These are phyloP conservation scores for Columbina picui DNA, from an alignment of 2,113 vertebrate genomes.

Conservation along the genomic window DNA sequence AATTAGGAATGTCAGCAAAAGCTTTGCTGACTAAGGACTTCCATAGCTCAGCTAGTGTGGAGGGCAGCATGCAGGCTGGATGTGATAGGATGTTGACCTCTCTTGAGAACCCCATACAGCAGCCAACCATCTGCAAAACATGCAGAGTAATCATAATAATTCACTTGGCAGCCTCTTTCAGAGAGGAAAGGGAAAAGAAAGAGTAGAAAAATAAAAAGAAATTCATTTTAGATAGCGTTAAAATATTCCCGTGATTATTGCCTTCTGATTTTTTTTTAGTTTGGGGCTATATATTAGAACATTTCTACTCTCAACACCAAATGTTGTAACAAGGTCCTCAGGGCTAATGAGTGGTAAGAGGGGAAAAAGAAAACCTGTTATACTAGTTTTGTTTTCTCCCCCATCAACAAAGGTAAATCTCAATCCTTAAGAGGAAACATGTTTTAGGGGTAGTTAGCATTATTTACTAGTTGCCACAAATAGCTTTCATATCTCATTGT, in stretches of 20 bases:
- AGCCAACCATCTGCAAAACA: constrained; percentile 58
- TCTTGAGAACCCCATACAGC: not conserved
- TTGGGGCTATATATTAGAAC: constrained; percentile 54
- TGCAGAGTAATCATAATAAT: constrained; percentile 52
- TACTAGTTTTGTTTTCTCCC: constrained; percentile 17
- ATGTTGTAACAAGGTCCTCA: constrained; percentile 53
- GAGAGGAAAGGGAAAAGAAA: constrained; percentile 54
- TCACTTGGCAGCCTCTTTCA: constrained; percentile 54
- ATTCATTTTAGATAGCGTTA: constrained; percentile 23
- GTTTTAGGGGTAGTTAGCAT: not conserved
- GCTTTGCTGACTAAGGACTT: constrained; percentile 52
- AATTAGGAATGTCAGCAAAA: constrained; percentile 41
- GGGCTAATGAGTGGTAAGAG: constrained; percentile 14
- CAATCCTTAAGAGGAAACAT: not conserved
- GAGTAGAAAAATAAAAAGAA: constrained; percentile 3
- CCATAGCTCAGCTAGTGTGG: constrained; percentile 22
- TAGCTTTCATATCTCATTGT: not conserved
- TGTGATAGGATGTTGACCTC: constrained; percentile 44
- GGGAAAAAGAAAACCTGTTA: not conserved
- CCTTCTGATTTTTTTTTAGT: constrained; percentile 45
- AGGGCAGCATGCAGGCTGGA: constrained; percentile 52
- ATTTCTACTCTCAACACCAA: constrained; percentile 42
- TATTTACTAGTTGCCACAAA: constrained; percentile 6
- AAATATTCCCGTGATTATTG: constrained; percentile 48
- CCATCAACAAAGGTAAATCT: not conserved